These are phyloP conservation scores for Zelleria hepariella DNA, from an alignment of 2,888 invertebrate genomes.

Conservation along the genomic window DNA sequence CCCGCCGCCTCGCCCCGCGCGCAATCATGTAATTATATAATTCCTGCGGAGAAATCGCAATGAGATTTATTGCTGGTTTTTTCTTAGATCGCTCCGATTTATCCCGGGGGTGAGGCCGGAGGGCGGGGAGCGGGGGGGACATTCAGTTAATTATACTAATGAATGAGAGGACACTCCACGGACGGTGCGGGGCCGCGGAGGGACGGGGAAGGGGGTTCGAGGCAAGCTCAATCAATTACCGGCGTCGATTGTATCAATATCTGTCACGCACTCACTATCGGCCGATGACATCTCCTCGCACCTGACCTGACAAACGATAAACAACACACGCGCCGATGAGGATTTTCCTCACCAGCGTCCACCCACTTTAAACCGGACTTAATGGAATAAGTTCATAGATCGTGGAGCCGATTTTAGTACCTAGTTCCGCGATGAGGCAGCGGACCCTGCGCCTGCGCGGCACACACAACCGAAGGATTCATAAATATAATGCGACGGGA, in stretches of 20 bases:
- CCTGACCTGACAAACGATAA: background rate
- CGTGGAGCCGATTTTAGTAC: background rate
- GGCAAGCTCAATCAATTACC: background rate
- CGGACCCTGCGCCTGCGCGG: background rate
- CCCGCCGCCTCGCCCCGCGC: background rate
- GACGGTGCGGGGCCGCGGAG: background rate
- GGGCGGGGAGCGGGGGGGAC: background rate
- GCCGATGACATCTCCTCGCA: background rate
- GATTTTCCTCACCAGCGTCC: too few relatives aligned
- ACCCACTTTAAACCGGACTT: too few relatives aligned
- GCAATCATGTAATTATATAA: constrained; percentile 46
- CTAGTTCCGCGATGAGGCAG: too few relatives aligned
- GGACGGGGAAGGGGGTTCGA: background rate
- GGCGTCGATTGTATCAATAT: background rate
- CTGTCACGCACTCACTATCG: background rate
- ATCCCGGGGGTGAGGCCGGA: background rate
- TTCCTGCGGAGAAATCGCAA: constrained; percentile 38
- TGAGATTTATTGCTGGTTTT: constrained; percentile 37
- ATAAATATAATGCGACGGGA: background rate
- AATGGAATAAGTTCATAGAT: background rate
- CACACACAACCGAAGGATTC: background rate
- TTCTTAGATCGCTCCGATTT: constrained; percentile 24
- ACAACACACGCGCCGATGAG: background rate
- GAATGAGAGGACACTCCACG: background rate
- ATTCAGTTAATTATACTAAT: background rate